phyloP scores from a whole-genome alignment of 2,888 invertebrate genomes.

The Apoda limacodes region DNA sequence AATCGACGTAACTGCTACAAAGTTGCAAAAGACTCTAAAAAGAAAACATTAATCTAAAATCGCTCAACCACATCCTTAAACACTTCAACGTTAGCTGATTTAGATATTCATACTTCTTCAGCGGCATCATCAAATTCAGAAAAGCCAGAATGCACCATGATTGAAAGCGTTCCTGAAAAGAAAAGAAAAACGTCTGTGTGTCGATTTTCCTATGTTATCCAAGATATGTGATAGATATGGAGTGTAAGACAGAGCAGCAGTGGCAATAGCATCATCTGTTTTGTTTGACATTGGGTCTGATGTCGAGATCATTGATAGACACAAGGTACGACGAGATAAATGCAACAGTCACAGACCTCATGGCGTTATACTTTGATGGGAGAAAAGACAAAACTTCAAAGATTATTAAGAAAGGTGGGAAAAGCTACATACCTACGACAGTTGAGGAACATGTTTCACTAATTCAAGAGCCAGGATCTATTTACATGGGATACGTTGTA shows the following conservation, averaged over 20 bases:
- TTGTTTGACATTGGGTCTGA: slow-evolving; percentile 9
- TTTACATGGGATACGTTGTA: no score
- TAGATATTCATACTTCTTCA: no score
- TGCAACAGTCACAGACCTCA: slow-evolving; percentile 1
- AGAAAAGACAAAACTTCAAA: no score
- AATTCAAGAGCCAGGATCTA: no score
- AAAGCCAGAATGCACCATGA: slow-evolving; percentile 2
- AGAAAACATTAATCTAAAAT: no score
- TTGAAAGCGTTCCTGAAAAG: slow-evolving; percentile 1
- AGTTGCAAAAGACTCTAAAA: slow-evolving; percentile 9
- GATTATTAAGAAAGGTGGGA: not conserved
- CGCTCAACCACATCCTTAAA: no score
- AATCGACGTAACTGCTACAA: no score
- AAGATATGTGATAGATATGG: slow-evolving; percentile 18
- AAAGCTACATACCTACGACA: no score
- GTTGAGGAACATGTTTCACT: no score
- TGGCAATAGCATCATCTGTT: slow-evolving; percentile 16
- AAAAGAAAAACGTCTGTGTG: not conserved
- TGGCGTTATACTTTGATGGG: slow-evolving; percentile 1
- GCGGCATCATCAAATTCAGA: no score
- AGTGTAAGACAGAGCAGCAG: slow-evolving; percentile 18
- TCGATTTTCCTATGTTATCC: slow-evolving; percentile 9
- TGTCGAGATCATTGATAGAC: slow-evolving; percentile 10
- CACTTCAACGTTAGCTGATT: no score
- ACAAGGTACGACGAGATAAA: slow-evolving; percentile 15